Evolutionary conservation across 2,888 invertebrate genomes (phyloP).

Genomic region (Machimus atricapillus): DNA sequence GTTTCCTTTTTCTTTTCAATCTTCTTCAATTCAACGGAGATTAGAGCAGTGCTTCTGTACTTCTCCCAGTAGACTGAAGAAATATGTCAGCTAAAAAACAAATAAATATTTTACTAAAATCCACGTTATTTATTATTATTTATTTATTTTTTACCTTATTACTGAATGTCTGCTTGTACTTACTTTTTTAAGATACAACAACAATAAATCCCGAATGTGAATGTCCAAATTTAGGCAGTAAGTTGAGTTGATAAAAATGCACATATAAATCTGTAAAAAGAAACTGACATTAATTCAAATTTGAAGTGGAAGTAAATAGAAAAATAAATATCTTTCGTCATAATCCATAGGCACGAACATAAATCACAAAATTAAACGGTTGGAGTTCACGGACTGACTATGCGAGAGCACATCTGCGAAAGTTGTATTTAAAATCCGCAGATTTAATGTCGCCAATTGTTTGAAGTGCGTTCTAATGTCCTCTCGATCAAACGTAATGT

Average conservation of each 20-base stretch:
- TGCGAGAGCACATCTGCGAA: not conserved
- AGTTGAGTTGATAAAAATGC: too few species aligned
- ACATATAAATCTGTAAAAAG: too few species aligned
- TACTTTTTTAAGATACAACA: too few species aligned
- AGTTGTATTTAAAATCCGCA: not conserved
- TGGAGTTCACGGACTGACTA: not conserved
- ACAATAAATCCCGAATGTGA: too few species aligned
- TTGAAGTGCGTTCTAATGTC: constrained; percentile 35
- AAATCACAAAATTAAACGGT: not conserved
- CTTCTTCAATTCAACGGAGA: not conserved
- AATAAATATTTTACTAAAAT: too few species aligned
- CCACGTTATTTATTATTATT: too few species aligned
- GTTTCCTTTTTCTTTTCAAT: not conserved
- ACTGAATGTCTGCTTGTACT: not conserved
- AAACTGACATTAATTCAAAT: not conserved
- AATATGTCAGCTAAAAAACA: too few species aligned
- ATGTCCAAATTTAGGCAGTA: too few species aligned
- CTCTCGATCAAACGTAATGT: constrained; percentile 30
- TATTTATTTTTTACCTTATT: not conserved
- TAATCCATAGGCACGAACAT: not conserved
- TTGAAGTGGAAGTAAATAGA: not conserved
- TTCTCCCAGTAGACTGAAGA: too few species aligned
- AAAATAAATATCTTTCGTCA: not conserved
- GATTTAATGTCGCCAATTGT: constrained; percentile 31
- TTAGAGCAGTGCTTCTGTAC: not conserved